Conservation (phyloP, 1,140 invertebrate genomes). For the Aleiodes sp. region DNA sequence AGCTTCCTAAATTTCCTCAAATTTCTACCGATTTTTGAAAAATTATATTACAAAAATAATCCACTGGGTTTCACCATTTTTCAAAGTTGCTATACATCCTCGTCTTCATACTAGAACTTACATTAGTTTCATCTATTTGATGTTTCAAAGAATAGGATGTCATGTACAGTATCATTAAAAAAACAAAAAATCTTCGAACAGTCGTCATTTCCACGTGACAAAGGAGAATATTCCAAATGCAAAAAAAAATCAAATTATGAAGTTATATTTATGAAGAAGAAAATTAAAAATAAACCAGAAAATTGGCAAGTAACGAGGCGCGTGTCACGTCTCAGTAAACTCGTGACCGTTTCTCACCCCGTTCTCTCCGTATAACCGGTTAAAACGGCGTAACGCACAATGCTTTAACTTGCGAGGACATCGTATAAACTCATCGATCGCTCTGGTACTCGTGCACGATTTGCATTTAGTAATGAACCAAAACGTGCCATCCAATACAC, state of each 20-base stretch:
- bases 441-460: conserved; percentile 45
- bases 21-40: no score
- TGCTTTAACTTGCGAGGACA: conserved; percentile 42
- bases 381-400: conserved; percentile 51
- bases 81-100: no score
- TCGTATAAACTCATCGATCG: conserved; percentile 50
- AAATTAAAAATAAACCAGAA: conserved; percentile 26
- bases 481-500: conserved; percentile 1
- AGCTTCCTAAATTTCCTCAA: no score
- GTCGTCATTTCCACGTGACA: no score
- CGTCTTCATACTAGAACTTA: no score
- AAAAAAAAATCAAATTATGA: neutral
- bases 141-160: no score
- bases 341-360: conserved; percentile 39
- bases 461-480: conserved; percentile 59
- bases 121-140: no score
- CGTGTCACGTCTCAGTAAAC: conserved; percentile 52
- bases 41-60: no score
- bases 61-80: no score
- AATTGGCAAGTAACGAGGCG: conserved; percentile 53
- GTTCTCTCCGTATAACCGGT: no score
- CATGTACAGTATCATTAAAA: no score
- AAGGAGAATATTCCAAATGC: neutral
- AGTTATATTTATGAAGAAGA: neutral
- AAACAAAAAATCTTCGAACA: no score